Conservation (phyloP, 2,797 vertebrate species). For the Rhinogobio ventralis region DNA sequence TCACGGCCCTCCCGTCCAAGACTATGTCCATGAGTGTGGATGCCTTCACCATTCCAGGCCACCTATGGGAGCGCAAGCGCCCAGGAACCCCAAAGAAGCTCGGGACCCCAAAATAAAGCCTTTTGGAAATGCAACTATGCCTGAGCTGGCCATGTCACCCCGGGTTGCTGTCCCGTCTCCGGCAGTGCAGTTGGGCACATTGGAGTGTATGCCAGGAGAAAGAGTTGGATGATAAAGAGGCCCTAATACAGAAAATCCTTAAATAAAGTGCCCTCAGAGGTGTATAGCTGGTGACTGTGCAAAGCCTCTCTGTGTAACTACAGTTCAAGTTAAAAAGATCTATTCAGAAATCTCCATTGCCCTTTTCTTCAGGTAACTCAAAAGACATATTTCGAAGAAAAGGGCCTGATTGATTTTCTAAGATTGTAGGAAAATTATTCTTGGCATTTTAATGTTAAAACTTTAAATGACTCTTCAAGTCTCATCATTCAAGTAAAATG, state of each 20-base stretch:
- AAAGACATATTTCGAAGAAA: neutral
- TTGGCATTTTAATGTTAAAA: neutral
- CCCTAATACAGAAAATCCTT: neutral
- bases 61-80: constrained; percentile 90
- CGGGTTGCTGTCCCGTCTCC: constrained; percentile 48
- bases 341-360: constrained; percentile 35
- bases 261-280: constrained; percentile 14
- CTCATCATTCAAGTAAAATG: neutral
- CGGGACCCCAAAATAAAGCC: constrained; percentile 85
- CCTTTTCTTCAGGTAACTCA: constrained; percentile 1
- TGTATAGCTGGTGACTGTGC: neutral
- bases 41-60: constrained; percentile 91
- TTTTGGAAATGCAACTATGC: constrained; percentile 43
- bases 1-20: constrained; percentile 92
- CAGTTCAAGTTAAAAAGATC: constrained; percentile 33
- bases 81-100: constrained; percentile 92
- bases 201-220: neutral
- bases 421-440: constrained; percentile 14
- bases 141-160: constrained; percentile 59
- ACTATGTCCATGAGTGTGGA: constrained; percentile 97
- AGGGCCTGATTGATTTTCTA: constrained; percentile 31
- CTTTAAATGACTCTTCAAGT: constrained; percentile 27
- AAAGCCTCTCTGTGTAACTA: neutral
- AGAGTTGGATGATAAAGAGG: neutral
- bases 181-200: neutral